phyloP scores from a whole-genome alignment of 2,888 invertebrate genomes.

The Dicycla oo region DNA sequence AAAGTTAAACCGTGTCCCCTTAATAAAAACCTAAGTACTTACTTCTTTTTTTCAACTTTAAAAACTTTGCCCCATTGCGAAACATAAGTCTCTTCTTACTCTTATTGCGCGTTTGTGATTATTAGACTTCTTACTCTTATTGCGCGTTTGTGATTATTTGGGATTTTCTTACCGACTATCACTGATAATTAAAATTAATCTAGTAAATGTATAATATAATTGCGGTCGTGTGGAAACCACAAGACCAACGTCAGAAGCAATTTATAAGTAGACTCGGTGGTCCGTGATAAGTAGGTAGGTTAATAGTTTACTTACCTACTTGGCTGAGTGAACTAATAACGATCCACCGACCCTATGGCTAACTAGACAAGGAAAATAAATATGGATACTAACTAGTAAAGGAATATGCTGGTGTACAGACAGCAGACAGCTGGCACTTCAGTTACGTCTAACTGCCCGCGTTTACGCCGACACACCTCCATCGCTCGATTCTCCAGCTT shows the following conservation, averaged over 20 bases:
- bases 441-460: constrained; percentile 76
- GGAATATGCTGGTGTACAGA: constrained; percentile 79
- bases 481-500: constrained; percentile 74
- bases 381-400: constrained; percentile 76
- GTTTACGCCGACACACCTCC: constrained; percentile 77
- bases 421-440: constrained; percentile 78
- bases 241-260: too few species aligned
- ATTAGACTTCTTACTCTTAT: background rate
- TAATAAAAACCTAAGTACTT: background rate
- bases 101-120: background rate
- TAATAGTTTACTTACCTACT: background rate
- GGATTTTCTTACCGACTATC: too few species aligned
- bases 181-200: too few species aligned
- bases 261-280: too few species aligned
- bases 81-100: background rate
- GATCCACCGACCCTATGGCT: too few species aligned
- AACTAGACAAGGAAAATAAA: background rate
- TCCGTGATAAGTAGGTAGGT: too few species aligned
- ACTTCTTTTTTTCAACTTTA: background rate
- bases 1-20: constrained; percentile 11
- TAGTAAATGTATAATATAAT: too few species aligned
- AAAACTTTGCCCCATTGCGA: background rate
- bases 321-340: background rate
- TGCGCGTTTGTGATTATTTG: too few species aligned
- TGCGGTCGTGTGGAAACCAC: too few species aligned